Evolutionary conservation across 2,797 vertebrate species (phyloP), one percentile per base, ranked within the genome.

Genomic region (Staurois parvus): DNA sequence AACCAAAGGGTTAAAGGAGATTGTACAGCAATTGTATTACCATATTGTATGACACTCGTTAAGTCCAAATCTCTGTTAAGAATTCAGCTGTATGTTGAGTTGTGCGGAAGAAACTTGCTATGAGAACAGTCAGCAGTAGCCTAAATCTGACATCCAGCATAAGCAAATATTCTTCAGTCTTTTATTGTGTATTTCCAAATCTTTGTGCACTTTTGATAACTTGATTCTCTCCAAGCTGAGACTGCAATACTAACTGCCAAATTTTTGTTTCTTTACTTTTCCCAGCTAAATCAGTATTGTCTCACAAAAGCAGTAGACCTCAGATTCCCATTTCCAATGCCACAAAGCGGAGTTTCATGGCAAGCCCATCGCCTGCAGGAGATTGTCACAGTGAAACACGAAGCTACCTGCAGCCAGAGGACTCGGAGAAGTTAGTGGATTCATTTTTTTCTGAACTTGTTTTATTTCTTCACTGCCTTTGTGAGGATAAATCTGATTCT

Each of bases 341-440:
- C 48, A 96, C 96, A 48, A 98, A 97, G 89, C 94, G 95, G 28
- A 96, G 96, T 81, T 97, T 98, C 90, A 90, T 97, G 93, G 94
- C 95, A 1, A 89, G 89, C 88, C 97, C 85, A 24, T 91, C 91
- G 0, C 78, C 40, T 0, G 3, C 87, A 0, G 93, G 94, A 0
- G 96, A 98, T 15, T 26, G 91, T 2, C 92, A 93, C 87, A 85
- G 93, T 0, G 81, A 90, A 0, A 56, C 90, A 19, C 89, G 96
- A 90, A 96, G 94, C 92, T 95, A 94, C 94, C 95, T 96, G 93
- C 96, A 96, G 88, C 94, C 95, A 0, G 97, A 97, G 90, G 96
- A 97, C 83, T 91, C 95, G 40, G 95, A 96, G 11, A 87, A 87
- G 85, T 87, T 11, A 52, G 80, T 76, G 6, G 1, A 13, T 66